phyloP scores from a whole-genome alignment of 2,797 vertebrate genomes.

The Lepilemur septentrionalis region DNA sequence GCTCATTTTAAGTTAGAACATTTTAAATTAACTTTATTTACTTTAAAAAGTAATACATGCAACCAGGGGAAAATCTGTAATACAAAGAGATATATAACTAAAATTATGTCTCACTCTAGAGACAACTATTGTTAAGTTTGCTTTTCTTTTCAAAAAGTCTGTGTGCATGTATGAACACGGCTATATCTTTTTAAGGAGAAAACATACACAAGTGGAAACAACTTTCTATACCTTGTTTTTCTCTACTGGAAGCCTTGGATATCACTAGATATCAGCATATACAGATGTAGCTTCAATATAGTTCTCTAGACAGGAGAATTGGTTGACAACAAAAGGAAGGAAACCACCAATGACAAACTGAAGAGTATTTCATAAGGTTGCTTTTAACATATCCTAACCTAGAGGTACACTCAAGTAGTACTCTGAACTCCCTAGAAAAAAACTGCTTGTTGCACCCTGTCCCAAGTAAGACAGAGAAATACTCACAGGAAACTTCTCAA shows the following conservation, averaged over 20 bases:
- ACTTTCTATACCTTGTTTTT: neutral
- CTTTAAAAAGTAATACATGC: neutral
- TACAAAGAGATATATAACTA: slow-evolving; percentile 8
- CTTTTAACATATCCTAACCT: neutral
- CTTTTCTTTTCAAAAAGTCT: neutral
- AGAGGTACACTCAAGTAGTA: neutral
- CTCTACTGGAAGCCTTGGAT: neutral
- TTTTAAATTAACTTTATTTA: neutral
- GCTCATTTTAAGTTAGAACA: slow-evolving; percentile 29
- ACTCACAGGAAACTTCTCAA: neutral
- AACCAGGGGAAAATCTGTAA: neutral
- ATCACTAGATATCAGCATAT: neutral
- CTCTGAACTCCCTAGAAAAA: neutral
- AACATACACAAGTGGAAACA: neutral
- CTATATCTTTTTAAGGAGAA: neutral
- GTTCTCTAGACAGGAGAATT: neutral
- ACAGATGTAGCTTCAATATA: neutral
- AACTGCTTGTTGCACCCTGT: neutral
- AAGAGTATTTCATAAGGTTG: neutral
- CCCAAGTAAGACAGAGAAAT: neutral
- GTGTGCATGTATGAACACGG: neutral
- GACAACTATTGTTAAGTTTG: neutral
- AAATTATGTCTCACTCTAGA: neutral
- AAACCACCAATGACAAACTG: neutral
- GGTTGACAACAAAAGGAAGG: neutral